These are phyloP conservation scores for Sigmodon hispidus DNA, from an alignment of 2,113 vertebrate genomes.

Conservation along the genomic window DNA sequence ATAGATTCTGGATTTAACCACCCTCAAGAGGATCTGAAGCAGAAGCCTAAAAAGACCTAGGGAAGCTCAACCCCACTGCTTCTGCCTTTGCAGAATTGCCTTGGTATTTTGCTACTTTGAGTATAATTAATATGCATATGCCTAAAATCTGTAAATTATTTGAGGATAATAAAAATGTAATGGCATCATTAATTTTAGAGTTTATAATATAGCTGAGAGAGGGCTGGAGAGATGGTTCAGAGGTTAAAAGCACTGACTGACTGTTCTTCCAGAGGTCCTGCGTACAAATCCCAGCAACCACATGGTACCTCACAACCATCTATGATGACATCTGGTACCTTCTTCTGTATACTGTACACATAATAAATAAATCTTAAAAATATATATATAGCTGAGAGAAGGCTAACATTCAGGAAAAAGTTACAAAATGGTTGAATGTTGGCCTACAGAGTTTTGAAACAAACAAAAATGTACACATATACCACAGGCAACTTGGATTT, in stretches of 20 bases:
- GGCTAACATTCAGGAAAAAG: constrained; percentile 28
- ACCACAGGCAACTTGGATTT: neutral
- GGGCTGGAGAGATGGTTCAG: constrained; percentile 23
- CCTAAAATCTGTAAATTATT: neutral
- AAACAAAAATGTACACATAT: neutral
- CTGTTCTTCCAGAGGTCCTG: too few species aligned
- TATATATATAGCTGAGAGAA: constrained; percentile 16
- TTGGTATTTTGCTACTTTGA: constrained; percentile 28
- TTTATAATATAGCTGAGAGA: constrained; percentile 21
- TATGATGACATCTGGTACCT: too few species aligned
- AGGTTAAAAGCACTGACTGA: too few species aligned
- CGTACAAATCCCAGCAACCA: too few species aligned
- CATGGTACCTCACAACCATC: too few species aligned
- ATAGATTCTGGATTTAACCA: neutral
- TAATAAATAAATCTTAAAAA: too few species aligned
- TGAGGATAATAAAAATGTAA: constrained; percentile 23
- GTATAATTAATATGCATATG: constrained; percentile 22
- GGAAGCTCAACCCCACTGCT: neutral
- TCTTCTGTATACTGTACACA: too few species aligned
- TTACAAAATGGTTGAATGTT: constrained; percentile 6
- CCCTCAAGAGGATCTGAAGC: neutral
- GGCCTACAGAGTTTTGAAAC: constrained; percentile 8
- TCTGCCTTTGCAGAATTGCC: neutral
- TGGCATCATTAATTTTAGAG: constrained; percentile 48
- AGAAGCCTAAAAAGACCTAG: neutral